Evolutionary conservation across 2,113 vertebrate genomes (phyloP).

Genomic region (Heptranchias perlo): DNA sequence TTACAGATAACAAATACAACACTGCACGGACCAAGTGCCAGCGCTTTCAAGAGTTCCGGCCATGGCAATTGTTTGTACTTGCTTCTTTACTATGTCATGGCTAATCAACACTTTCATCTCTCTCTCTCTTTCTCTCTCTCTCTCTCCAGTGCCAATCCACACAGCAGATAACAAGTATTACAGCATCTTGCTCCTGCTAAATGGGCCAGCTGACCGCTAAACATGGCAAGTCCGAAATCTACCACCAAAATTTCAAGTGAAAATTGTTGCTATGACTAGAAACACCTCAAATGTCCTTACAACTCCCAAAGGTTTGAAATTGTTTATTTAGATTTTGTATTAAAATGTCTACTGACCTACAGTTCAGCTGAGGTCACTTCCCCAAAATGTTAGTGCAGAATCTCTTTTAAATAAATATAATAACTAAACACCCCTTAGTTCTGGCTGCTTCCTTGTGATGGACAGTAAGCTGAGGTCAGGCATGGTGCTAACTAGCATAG

Average conservation of each 20-base stretch:
- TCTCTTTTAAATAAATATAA: not conserved
- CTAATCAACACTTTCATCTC: not conserved
- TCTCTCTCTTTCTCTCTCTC: not conserved
- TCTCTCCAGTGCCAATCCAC: not conserved
- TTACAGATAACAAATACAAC: not conserved
- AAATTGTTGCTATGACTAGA: not conserved
- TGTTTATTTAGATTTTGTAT: not conserved
- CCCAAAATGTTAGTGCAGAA: not conserved
- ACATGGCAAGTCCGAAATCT: not conserved
- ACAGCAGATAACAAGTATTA: not conserved
- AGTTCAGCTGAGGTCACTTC: not conserved
- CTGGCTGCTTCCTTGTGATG: not conserved
- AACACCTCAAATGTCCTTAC: not conserved
- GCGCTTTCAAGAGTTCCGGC: not conserved
- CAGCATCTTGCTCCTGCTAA: not conserved
- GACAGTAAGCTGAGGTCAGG: not conserved
- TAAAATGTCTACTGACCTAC: not conserved
- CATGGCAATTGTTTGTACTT: not conserved
- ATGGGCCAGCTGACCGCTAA: not conserved
- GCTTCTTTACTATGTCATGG: not conserved
- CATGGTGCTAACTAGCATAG: not conserved
- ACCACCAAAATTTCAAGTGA: not conserved
- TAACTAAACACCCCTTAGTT: not conserved
- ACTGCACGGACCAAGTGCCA: not conserved
- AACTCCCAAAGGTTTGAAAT: not conserved